Conservation (phyloP, 2,113 vertebrate genomes). For the Tragelaphus imberbis region DNA sequence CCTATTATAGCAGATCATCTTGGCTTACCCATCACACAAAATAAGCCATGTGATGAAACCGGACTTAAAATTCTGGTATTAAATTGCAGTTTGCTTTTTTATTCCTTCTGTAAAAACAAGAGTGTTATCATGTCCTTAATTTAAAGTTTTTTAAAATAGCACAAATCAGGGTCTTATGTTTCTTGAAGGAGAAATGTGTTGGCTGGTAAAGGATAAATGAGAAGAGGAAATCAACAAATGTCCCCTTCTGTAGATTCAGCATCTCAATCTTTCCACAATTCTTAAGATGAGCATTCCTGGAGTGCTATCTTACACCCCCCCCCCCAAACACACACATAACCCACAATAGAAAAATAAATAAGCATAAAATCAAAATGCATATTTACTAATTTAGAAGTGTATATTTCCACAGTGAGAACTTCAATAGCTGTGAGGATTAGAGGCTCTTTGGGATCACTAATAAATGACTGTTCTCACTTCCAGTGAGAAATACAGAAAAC, state of each 20-base stretch:
- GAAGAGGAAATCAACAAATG: neutral
- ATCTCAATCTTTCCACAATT: neutral
- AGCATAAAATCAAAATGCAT: neutral
- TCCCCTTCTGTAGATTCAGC: neutral
- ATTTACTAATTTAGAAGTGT: neutral
- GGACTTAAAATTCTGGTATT: neutral
- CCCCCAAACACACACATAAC: neutral
- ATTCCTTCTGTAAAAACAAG: neutral
- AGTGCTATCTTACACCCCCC: fast-evolving
- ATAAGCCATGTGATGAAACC: neutral
- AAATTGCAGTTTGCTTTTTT: neutral
- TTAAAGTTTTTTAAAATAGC: neutral
- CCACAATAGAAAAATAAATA: neutral
- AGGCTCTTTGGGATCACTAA: neutral
- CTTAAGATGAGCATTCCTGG: neutral
- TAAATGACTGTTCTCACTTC: neutral
- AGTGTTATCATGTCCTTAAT: neutral
- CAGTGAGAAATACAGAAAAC: neutral
- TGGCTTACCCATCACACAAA: neutral
- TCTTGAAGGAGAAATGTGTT: neutral
- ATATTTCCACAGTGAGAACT: neutral
- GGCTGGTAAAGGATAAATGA: neutral
- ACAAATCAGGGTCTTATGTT: neutral
- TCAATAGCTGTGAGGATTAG: neutral
- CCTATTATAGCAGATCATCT: neutral